phyloP scores from a whole-genome alignment of 1,140 invertebrate genomes.

The Dinothrombium tinctorium region DNA sequence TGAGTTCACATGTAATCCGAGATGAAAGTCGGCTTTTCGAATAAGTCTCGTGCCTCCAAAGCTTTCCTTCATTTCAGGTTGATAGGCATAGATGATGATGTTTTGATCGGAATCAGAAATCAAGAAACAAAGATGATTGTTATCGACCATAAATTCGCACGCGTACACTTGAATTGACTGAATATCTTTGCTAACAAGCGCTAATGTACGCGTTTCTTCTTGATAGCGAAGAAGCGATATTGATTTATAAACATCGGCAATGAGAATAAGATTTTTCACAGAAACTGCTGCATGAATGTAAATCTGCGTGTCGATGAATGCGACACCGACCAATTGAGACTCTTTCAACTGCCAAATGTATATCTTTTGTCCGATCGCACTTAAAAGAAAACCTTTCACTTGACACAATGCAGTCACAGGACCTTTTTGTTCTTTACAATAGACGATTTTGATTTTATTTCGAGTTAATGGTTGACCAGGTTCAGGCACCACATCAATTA shows the following conservation, averaged over 20 bases:
- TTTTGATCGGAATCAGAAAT: slow-evolving; percentile 80
- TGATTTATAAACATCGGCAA: slow-evolving; percentile 89
- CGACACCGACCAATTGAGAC: slow-evolving; percentile 83
- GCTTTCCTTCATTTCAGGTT: slow-evolving; percentile 82
- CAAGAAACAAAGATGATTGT: slow-evolving; percentile 48
- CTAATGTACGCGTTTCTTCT: slow-evolving; percentile 75
- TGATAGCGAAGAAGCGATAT: slow-evolving; percentile 84
- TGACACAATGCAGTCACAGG: slow-evolving; percentile 89
- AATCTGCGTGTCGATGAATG: slow-evolving; percentile 96
- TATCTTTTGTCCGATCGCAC: slow-evolving; percentile 92
- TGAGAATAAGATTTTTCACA: slow-evolving; percentile 79
- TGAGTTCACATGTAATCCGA: slow-evolving; percentile 65
- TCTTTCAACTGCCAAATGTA: slow-evolving; percentile 97
- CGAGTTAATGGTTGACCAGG: slow-evolving; percentile 90
- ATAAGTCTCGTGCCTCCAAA: slow-evolving; percentile 74
- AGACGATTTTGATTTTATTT: slow-evolving; percentile 63
- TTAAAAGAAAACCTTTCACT: slow-evolving; percentile 77
- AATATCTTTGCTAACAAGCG: slow-evolving; percentile 66
- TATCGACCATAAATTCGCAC: slow-evolving; percentile 83
- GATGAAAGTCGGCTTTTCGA: slow-evolving; percentile 76
- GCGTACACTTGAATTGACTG: slow-evolving; percentile 50
- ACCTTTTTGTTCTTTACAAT: slow-evolving; percentile 96
- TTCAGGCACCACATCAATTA: slow-evolving; percentile 97
- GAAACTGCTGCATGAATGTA: slow-evolving; percentile 82
- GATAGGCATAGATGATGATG: slow-evolving; percentile 78